phyloP scores from a whole-genome alignment of 2,797 vertebrate species.

The Gadopsis marmoratus region DNA sequence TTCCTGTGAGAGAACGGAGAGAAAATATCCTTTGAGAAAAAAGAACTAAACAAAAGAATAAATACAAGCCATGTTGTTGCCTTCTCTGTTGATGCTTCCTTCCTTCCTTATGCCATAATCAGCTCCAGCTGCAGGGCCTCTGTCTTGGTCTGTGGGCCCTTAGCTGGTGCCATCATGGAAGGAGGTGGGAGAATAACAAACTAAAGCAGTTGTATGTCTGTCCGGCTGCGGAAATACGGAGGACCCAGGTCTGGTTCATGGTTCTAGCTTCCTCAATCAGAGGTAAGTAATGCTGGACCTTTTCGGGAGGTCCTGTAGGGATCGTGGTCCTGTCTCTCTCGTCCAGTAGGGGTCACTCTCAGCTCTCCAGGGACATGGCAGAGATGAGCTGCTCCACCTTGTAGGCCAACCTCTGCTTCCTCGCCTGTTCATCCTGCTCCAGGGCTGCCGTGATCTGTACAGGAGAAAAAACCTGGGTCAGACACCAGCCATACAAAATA shows the following conservation, averaged over 20 bases:
- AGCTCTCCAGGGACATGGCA: constrained; percentile 98
- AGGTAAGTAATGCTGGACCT: constrained; percentile 68
- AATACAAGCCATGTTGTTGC: constrained; percentile 68
- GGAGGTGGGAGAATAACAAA: constrained; percentile 53
- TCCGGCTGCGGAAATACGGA: constrained; percentile 58
- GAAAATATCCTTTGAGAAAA: constrained; percentile 60
- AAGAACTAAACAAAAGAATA: constrained; percentile 50
- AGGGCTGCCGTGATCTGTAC: constrained; percentile 92
- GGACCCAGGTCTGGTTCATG: constrained; percentile 63
- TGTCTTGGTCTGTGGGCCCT: constrained; percentile 44
- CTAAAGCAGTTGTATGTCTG: constrained; percentile 58
- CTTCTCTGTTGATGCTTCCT: constrained; percentile 48
- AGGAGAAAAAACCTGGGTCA: constrained; percentile 18
- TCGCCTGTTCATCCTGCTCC: constrained; percentile 96
- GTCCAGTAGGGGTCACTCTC: constrained; percentile 76
- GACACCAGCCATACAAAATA: constrained; percentile 2
- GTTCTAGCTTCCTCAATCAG: constrained; percentile 62
- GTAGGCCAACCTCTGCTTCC: constrained; percentile 93
- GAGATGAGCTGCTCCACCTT: constrained; percentile 97
- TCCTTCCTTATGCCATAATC: constrained; percentile 45
- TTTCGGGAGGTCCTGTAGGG: constrained; percentile 57
- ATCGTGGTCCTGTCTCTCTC: constrained; percentile 54
- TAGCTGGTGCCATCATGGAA: constrained; percentile 46
- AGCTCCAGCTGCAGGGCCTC: constrained; percentile 52
- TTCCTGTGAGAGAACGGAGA: constrained; percentile 57